Percentiles rank a stretch among this genome's conserved stretches.
Evolutionary conservation across 1,140 invertebrate genomes (phyloP).

Genomic region (Meloidogyne chitwoodi): DNA sequence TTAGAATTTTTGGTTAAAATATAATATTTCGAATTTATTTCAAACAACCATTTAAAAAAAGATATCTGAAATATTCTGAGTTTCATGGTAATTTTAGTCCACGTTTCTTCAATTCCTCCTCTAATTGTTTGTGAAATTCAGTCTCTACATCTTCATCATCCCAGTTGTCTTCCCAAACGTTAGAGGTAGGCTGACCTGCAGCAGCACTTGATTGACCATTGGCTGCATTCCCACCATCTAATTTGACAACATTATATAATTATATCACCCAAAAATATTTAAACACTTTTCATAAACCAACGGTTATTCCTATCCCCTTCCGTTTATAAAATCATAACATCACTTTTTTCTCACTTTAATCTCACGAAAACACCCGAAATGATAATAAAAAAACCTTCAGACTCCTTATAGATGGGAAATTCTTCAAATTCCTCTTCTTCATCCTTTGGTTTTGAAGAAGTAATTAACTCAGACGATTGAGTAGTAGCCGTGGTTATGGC

Average conservation of each 20-base stretch:
- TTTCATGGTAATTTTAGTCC: neutral
- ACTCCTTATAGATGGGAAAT: constrained; percentile 11
- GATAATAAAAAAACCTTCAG: neutral
- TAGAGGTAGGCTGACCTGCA: neutral
- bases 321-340: too few species aligned
- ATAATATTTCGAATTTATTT: neutral
- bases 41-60: neutral
- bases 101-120: constrained; percentile 28
- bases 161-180: constrained; percentile 27
- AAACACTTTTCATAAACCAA: too few species aligned
- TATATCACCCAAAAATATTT: too few species aligned
- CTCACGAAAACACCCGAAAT: too few species aligned
- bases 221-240: neutral
- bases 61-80: neutral
- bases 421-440: constrained; percentile 14
- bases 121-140: constrained; percentile 15
- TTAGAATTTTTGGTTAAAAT: too few species aligned
- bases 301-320: too few species aligned
- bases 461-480: constrained; percentile 10
- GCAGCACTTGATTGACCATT: neutral
- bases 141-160: constrained; percentile 22
- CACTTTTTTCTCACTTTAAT: too few species aligned
- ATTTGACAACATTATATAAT: neutral
- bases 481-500: neutral
- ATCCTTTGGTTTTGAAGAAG: constrained; percentile 5